These are phyloP conservation scores for Yponomeuta plumbellus DNA, from an alignment of 2,888 invertebrate genomes.

Conservation along the genomic window DNA sequence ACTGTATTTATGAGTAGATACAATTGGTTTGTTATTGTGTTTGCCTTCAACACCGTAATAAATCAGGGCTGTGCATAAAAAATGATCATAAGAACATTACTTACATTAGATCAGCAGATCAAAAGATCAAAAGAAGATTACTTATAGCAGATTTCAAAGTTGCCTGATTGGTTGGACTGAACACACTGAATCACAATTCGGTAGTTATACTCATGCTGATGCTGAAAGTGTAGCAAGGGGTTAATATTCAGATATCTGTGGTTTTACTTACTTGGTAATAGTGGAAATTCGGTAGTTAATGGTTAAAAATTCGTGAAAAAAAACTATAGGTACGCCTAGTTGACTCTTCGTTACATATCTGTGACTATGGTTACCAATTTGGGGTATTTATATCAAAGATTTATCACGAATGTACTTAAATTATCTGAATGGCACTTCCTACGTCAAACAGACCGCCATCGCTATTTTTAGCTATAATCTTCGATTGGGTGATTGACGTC, in stretches of 20 bases:
- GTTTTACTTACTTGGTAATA: background rate
- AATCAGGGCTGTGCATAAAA: too few relatives aligned
- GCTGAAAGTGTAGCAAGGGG: background rate
- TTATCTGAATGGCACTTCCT: conserved; percentile 20
- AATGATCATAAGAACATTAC: too few relatives aligned
- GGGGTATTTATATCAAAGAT: conserved; percentile 33
- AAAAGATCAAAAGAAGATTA: too few relatives aligned
- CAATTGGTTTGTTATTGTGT: too few relatives aligned
- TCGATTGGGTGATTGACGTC: background rate
- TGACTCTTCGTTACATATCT: conserved; percentile 17
- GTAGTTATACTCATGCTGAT: background rate
- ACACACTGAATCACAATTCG: background rate
- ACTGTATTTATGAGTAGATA: too few relatives aligned
- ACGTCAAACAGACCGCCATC: background rate
- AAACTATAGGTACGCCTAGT: background rate
- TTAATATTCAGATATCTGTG: too few relatives aligned
- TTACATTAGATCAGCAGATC: too few relatives aligned
- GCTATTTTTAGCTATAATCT: background rate
- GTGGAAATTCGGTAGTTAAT: background rate
- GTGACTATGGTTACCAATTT: conserved; percentile 21
- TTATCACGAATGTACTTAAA: conserved; percentile 32
- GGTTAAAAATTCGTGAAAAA: background rate
- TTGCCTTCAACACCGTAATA: too few relatives aligned
- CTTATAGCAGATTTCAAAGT: too few relatives aligned
- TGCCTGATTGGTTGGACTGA: too few relatives aligned